phyloP scores from a whole-genome alignment of 1,140 invertebrate genomes.

The Leptopilina boulardi region DNA sequence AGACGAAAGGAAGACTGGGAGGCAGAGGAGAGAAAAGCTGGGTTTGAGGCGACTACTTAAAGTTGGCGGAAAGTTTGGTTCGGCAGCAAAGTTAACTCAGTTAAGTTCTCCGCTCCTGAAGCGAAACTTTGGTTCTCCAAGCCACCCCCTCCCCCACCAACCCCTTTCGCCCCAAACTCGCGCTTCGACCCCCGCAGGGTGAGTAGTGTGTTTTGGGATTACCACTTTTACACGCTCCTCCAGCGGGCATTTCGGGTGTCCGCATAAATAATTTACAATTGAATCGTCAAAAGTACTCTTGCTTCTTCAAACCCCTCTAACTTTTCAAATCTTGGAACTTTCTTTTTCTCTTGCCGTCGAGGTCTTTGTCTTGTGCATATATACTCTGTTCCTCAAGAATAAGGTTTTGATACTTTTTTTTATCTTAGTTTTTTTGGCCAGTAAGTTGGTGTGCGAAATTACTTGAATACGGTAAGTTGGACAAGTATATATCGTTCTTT shows the following conservation, averaged over 20 bases:
- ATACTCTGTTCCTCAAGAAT: neutral
- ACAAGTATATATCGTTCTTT: neutral
- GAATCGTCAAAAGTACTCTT: slow-evolving; percentile 48
- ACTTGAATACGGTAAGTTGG: slow-evolving; percentile 13
- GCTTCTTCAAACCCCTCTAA: neutral
- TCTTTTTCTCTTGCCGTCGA: neutral
- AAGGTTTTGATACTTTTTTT: neutral
- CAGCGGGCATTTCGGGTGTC: slow-evolving; percentile 38
- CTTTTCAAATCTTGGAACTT: neutral
- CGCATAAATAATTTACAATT: slow-evolving; percentile 53
- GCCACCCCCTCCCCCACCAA: slow-evolving; percentile 2
- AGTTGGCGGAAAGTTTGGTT: slow-evolving; percentile 74
- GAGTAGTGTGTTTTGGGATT: slow-evolving; percentile 65
- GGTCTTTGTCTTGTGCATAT: too few relatives aligned
- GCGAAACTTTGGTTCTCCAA: slow-evolving; percentile 69
- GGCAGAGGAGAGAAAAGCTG: slow-evolving; percentile 51
- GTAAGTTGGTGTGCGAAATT: neutral
- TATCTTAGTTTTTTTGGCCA: neutral
- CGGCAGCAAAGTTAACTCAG: slow-evolving; percentile 76
- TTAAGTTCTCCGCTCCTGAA: slow-evolving; percentile 74
- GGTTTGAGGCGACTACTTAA: slow-evolving; percentile 72
- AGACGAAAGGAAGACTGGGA: slow-evolving; percentile 39
- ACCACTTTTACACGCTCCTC: slow-evolving; percentile 53
- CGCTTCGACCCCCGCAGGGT: slow-evolving; percentile 49
- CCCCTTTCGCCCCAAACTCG: neutral